Evolutionary conservation across 1,140 invertebrate species (phyloP), one percentile per base, ranked within the genome.

Genomic region (Battus philenor): DNA sequence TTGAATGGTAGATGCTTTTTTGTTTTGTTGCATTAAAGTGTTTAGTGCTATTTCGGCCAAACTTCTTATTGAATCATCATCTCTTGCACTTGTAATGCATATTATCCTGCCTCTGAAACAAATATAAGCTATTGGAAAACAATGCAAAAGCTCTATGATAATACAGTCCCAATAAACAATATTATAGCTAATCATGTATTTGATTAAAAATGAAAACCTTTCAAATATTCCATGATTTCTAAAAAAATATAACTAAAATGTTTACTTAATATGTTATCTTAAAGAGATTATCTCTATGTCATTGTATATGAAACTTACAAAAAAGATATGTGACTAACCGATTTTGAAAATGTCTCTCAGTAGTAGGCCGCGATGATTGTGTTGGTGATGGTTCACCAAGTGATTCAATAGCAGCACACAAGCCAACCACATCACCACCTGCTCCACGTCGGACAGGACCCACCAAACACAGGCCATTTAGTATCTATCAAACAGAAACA

Each of bases 391-490:
- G 90, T 78, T 97, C 93, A 36, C 91, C 92, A 0, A 98, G 67
- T 0, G 92, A 91, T 84, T 97, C 94, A 22, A 98, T 92, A 0
- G 96, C 96, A n/a, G 93, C 91, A 52, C 92, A 89, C 6, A 98
- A 81, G 1, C 96, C 96, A 58, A 95, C 93, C 12, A 96, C 91
- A 9, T 97, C 91, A 12, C 84, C 85, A 11, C 84, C 84, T 10
- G 79, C 81, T 1, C 81, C 79, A 1, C 70, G 61, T 1, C 78
- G 47, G 0, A 82, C 81, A 9, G 70, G 75, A 1, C 80, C 73
- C 15, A 77, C 76, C 1, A 77, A 50, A 47, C 74, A 77, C 13
- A 79, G 47, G 4, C 75, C 73, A 68, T 83, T 80, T 17, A 79
- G 49, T 10, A 82, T 64, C 71, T 81, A 24, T 32, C 49, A 51